Conservation (phyloP, 2,113 vertebrate genomes). For the Vidua macroura region DNA sequence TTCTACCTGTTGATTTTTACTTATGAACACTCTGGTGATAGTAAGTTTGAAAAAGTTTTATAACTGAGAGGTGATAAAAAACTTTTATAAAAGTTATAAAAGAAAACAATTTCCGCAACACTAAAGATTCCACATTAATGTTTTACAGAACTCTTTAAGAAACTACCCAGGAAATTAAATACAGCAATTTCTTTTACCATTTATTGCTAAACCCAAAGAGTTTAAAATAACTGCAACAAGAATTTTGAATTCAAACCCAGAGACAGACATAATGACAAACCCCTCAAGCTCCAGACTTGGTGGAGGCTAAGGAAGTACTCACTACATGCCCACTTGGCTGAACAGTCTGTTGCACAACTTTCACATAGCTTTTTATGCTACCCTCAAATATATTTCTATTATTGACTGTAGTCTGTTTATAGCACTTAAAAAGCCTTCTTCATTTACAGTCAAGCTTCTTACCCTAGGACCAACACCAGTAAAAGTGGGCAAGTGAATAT, state of each 20-base stretch:
- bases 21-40: background rate
- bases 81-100: background rate
- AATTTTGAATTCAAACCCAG: background rate
- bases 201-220: background rate
- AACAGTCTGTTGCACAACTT: background rate
- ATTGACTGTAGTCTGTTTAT: accelerated
- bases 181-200: background rate
- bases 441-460: background rate
- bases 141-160: background rate
- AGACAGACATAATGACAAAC: background rate
- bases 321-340: background rate
- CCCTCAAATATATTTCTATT: background rate
- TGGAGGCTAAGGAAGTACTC: background rate
- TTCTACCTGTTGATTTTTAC: background rate
- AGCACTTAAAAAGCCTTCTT: background rate
- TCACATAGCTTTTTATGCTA: background rate
- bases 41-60: background rate
- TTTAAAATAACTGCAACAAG: background rate
- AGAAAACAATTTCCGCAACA: background rate
- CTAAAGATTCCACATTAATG: background rate
- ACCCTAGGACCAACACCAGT: background rate
- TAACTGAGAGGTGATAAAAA: background rate
- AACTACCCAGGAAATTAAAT: background rate
- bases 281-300: background rate
- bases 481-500: background rate